Base-by-base conservation (phyloP, 2,113 vertebrate species). In the Phoenicopterus ruber region DNA sequence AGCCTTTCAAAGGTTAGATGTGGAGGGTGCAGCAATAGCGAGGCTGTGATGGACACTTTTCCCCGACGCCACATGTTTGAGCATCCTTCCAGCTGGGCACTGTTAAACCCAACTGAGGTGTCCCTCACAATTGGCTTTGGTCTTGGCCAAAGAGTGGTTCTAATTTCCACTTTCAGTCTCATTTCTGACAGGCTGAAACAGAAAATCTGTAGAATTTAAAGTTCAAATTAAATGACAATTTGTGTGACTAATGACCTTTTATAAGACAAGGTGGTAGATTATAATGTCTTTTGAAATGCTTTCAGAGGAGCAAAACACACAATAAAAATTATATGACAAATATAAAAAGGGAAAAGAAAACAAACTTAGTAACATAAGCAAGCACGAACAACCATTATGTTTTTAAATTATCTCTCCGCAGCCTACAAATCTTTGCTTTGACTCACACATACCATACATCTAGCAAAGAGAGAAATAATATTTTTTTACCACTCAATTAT, bases 401-500 rank as follows among this genome's bases (percentile, higher is more conserved):
- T 93, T 90, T 82, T 90, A 94, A 97, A 93, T 88, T 84, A 28
- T 96, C 82, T 93, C 40, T 94, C 47, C 44, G 54, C 65, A 97
- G 82, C 78, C 74, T 74, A 95, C 78, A 95, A 89, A 93, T 79
- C 93, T 96, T 83, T 85, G 55, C 84, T 93, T 96, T 95, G 94
- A 88, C 84, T 94, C 71, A 86, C 0, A 3, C 13, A n/a, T 16
- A 17, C 69, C 19, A 76, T 95, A 46, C 55, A 63, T 65, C 79
- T 81, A 77, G 73, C 52, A 91, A 66, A 93, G 70, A 74, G 85
- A 63, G 81, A 90, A 96, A 91, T 88, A 82, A 70, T 63, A 66
- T 59, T 79, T 91, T 94, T 94, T 96, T 93, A 83, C 59, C 54
- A 52, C 72, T 96, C 93, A 96, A 94, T 96, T 96, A 93, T 90